Evolutionary conservation across 2,113 vertebrate species (phyloP), one percentile per base, ranked within the genome.

Genomic region (Stigmatopora nigra): DNA sequence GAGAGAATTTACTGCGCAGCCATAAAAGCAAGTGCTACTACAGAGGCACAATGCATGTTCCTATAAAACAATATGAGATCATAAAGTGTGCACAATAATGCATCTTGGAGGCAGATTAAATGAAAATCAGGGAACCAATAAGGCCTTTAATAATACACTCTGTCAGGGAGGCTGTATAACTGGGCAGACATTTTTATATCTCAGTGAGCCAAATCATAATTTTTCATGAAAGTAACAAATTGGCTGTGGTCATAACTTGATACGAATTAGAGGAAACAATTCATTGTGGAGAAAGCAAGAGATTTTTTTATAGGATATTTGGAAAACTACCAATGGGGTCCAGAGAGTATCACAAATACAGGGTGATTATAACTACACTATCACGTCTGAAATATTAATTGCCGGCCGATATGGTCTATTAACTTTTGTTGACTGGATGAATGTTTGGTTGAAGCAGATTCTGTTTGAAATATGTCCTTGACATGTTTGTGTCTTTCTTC

Each of bases 11-110:
- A 89, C 84, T 83, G 84, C 84, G 71, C 22, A 49, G 76, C 77
- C 72, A 80, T 89, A 87, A 90, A 89, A 86, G 78, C 75, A 70
- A 82, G 86, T 77, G 76, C 71, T 73, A 78, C 82, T 76, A 75
- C 80, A 88, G 86, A 88, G 79, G 86, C 83, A 89, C 87, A 87
- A 84, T 89, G 84, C 87, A 88, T 84, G 84, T 88, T 88, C 41
- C 88, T 88, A 88, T 91, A 90, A 91, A 91, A 90, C 86, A 88
- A 89, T 89, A 92, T 89, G 84, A 89, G 88, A 88, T 88, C 87
- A 89, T 91, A 90, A 91, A 91, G 69, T 77, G 61, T 84, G 86
- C 82, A 86, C 84, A 89, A 88, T 86, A 89, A 87, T 85, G 89
- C 88, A 86, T 90, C 83, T 82, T 75, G 36, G 80, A 83, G 84